Base-by-base conservation (phyloP, 2,797 vertebrate genomes). In the Tinamus major region DNA sequence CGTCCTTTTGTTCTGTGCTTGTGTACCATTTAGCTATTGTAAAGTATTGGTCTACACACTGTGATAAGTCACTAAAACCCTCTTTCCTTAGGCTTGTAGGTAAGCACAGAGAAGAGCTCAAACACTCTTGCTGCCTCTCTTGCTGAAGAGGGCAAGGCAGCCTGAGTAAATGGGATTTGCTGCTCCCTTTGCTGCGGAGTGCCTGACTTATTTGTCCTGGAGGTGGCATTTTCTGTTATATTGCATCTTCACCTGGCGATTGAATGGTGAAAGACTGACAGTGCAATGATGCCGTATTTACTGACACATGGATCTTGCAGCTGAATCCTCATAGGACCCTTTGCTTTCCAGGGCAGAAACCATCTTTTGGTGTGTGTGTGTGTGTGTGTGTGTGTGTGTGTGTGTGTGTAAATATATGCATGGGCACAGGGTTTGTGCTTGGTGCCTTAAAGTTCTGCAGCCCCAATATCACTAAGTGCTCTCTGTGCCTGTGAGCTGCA, bases 301-400 rank as follows among this genome's bases (percentile, higher is more conserved):
- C 89, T 63, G 74, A 79, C 3, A 2, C 35, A 8, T 10, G 39
- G 91, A 48, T 88, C 83, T 67, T 70, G 85, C 77, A 90, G 82
- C 79, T 74, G 39, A 81, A 49, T 74, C 79, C 85, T 88, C 87
- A 11, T 5, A 17, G 87, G 94, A 91, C 55, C 39, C 77, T 63
- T 65, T 88, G 77, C 90, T 92, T 93, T 81, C 78, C 87, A 58
- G 70, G 90, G 70, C 85, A 94, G 70, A 88, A 81, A 67, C 37
- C 74, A 41, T 53, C 79, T 79, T 88, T 61, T 84, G 77, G 51
- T 76, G 27, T 65, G 76, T 76, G 46, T 46, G 76, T 79, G 46
- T 49, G 76, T 81, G 46, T 81, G 29, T 65, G 46, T 46, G 76
- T 79, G 46, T 49, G 76, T 81, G 46, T 81, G 29, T 65, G 77